Percentiles rank a stretch among this genome's conserved stretches.
Conservation (phyloP, 1,140 invertebrate genomes). For the Camponotus vicinus region DNA sequence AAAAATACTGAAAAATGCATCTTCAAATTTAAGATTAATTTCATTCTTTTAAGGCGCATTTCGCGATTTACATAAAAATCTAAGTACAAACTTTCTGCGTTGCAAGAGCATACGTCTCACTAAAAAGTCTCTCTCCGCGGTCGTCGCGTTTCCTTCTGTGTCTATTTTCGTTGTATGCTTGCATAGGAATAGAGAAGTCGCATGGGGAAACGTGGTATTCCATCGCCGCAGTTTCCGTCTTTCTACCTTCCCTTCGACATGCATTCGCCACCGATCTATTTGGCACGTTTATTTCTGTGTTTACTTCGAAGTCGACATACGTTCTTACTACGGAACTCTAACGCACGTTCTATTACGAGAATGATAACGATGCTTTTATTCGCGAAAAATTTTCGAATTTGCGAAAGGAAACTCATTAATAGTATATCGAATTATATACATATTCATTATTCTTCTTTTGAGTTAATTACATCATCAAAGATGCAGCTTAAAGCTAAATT, state of each 20-base stretch:
- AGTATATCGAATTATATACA: conserved; percentile 16
- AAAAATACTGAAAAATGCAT: not conserved
- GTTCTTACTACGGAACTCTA: not conserved
- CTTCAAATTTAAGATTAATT: conserved; percentile 1
- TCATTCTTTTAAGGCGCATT: not conserved
- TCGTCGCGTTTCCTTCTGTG: conserved; percentile 35
- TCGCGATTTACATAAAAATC: conserved; percentile 1
- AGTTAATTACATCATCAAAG: conserved; percentile 36
- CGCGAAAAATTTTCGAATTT: not conserved
- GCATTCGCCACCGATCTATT: conserved; percentile 49
- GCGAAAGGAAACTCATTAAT: not conserved
- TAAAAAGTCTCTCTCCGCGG: conserved; percentile 35
- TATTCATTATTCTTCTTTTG: not conserved
- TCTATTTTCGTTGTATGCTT: conserved; percentile 53
- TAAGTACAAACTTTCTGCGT: conserved; percentile 15
- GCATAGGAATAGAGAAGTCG: conserved; percentile 38
- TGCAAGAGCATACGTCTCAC: not conserved
- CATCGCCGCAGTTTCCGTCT: conserved; percentile 52
- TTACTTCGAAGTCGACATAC: conserved; percentile 40
- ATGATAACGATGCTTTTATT: not conserved
- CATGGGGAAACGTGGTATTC: conserved; percentile 38
- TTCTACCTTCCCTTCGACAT: conserved; percentile 25
- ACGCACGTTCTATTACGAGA: not conserved
- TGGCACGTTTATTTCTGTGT: conserved; percentile 60
- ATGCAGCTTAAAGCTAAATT: conserved; percentile 26